Base-by-base conservation (phyloP, 2,888 invertebrate species). In the Calephelis perditalis region DNA sequence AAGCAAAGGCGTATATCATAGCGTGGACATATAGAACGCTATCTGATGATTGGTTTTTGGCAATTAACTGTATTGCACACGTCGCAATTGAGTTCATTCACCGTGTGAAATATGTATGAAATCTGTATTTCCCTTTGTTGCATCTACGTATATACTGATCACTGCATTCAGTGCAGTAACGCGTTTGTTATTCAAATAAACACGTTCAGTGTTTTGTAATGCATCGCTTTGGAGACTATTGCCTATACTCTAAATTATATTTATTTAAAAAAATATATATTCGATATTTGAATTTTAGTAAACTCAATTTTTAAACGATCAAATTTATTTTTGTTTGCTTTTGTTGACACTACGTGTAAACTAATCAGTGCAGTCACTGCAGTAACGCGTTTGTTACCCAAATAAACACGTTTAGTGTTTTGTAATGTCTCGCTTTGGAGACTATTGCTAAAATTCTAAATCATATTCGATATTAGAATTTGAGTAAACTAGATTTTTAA, bases 1-100 rank as follows among this genome's bases (percentile, higher is more conserved):
- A 81, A 83, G 84, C 79, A 81, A 86, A 86, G 86, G 83, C 82
- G 85, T 88, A 87, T 87, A 86, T 89, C 88, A 89, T 79, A 77
- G 77, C 77, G 79, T 72, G 77, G 82, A 82, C 82, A 86, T 81
- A 80, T 76, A 77, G 77, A 75, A 74, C 86, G 87, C 89, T 90
- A 90, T 90, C 90, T 90, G 90, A 90, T 90, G 90, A 90, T 90
- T 90, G 90, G 88, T 90, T 90, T 90, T 90, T 90, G 90, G 89
- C 89, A 90, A 90, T 90, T 90, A 90, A 79, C 90, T 84, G 86
- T 88, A 89, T 88, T 89, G 87, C 84, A 81, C 86, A 84, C 85
- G 79, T 83, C 79, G 81, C 81, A 85, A 82, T 84, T 82, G 86
- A 76, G 90, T 82, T 87, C 86, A 86, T 88, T 84, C 88, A 85